Evolutionary conservation across 2,797 vertebrate species (phyloP), one percentile per base, ranked within the genome.

Genomic region (Aulostomus chinensis): DNA sequence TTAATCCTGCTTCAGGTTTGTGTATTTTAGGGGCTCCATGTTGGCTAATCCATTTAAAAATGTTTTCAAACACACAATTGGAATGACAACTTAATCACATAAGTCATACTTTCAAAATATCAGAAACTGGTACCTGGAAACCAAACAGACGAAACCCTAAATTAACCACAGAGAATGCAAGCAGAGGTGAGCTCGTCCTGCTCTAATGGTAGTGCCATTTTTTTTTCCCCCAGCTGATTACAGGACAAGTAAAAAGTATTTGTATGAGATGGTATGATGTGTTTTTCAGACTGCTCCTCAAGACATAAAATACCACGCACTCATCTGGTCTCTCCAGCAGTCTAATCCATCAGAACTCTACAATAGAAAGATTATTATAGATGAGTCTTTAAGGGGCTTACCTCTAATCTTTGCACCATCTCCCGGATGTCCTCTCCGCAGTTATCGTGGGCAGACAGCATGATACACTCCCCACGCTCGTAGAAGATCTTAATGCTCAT

Each of bases 401-500:
- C 96, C 88, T 96, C 94, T 14, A 99, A 84, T 40, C 96, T 91
- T 65, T 95, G 94, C 72, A 98, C 94, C 62, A 98, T 90, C 80
- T 98, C 96, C 80, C 93, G 86, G 56, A 98, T 86, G 72, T 98
- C 96, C 50, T 97, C 95, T 2, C 92, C 79, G 33, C 93, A 95
- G 73, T 86, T 93, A 74, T 98, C 94, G n/a, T 92, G 86, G 0
- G 93, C 92, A 1, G 94, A 95, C 58, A 99, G 79, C 81, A 97
- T 92, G 74, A 98, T 73, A 45, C 97, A 98, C 82, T 99, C 96
- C 39, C 97, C 97, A 16, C 95, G 92, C 79, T 98, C 97, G 1
- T 99, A 98, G 81, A 98, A 99, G 66, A 98, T 86, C 84, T 97
- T 98, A 59, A 98, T 93, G 68, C 91, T 96, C 91, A 93, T 92